Evolutionary conservation across 2,797 vertebrate genomes (phyloP), one percentile per base, ranked within the genome.

Genomic region (Falco berigora): DNA sequence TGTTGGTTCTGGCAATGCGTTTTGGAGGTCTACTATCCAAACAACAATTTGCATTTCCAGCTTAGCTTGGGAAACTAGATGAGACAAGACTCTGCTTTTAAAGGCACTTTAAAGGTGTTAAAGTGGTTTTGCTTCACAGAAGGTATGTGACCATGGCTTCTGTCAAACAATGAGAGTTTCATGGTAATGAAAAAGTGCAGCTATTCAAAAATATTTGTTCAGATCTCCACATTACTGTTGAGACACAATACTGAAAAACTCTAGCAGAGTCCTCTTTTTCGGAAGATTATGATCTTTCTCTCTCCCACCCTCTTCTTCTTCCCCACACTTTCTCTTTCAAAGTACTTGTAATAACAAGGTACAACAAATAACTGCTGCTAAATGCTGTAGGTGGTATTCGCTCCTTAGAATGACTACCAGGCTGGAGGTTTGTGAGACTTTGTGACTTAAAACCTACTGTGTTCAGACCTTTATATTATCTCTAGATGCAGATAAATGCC

Each of bases 61-160:
- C 22, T 87, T 78, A 93, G 42, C n/a, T 86, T 89, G 64, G 55
- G 58, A 87, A 95, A 80, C 46, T 52, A 63, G 59, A 53, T 88
- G 47, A 92, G 49, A 79, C 27, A 42, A 42, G n/a, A 44, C 24
- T 59, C 14, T n/a, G 28, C 62, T 91, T 88, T 88, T 88, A 92
- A 92, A 94, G 50, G 50, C 34, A 76, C 14, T 87, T 87, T 73
- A 72, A 64, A 80, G 47, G 69, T 72, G 16, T 20, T 92, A 78
- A 83, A 87, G 44, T 83, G 22, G 38, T 91, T 91, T 96, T 95
- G 50, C 58, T 88, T 93, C 84, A 59, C 34, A 52, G 81, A 83
- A 96, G 36, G 49, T 82, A 36, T 55, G 27, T 87, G 49, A 72
- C 61, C 68, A 34, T 72, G 64, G 46, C 36, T 91, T 94, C 82